Evolutionary conservation across 2,888 invertebrate genomes (phyloP).

Genomic region (Drosophila lutescens): DNA sequence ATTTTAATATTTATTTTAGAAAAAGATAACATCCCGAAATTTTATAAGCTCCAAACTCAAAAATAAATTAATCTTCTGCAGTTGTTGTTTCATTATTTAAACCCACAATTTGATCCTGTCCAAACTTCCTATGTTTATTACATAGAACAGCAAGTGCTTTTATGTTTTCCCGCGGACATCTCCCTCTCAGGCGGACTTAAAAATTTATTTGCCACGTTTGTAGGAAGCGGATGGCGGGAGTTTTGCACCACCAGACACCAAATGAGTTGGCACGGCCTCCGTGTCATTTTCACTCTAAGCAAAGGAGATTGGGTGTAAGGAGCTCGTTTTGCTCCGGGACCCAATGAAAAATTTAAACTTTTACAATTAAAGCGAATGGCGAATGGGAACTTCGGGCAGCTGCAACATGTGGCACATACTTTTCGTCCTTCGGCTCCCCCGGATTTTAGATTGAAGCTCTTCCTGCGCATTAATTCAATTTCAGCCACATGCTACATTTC

Average conservation of each 20-base stretch:
- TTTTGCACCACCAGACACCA: conserved; percentile 59
- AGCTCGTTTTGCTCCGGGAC: conserved; percentile 14
- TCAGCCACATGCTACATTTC: conserved; percentile 32
- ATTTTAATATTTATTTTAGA: no score
- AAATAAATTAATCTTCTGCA: not conserved
- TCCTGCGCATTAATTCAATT: conserved; percentile 47
- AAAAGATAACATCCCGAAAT: no score
- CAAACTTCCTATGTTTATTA: not conserved
- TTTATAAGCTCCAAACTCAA: no score
- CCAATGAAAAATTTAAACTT: conserved; percentile 58
- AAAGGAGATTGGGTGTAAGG: conserved; percentile 7
- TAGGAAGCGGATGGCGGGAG: conserved; percentile 34
- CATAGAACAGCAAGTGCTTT: conserved; percentile 4
- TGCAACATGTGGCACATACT: conserved; percentile 40
- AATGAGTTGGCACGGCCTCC: conserved; percentile 61
- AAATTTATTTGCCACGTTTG: conserved; percentile 64
- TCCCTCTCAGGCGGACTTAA: conserved; percentile 47
- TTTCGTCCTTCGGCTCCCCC: conserved; percentile 10
- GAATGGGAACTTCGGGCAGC: conserved; percentile 20
- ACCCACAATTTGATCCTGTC: not conserved
- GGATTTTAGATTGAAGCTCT: conserved; percentile 42
- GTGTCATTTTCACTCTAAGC: conserved; percentile 43
- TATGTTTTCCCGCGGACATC: conserved; percentile 11
- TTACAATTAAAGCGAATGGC: conserved; percentile 47
- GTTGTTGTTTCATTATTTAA: not conserved